phyloP scores from a whole-genome alignment of 2,888 invertebrate genomes.

The Latrodectus hesperus region DNA sequence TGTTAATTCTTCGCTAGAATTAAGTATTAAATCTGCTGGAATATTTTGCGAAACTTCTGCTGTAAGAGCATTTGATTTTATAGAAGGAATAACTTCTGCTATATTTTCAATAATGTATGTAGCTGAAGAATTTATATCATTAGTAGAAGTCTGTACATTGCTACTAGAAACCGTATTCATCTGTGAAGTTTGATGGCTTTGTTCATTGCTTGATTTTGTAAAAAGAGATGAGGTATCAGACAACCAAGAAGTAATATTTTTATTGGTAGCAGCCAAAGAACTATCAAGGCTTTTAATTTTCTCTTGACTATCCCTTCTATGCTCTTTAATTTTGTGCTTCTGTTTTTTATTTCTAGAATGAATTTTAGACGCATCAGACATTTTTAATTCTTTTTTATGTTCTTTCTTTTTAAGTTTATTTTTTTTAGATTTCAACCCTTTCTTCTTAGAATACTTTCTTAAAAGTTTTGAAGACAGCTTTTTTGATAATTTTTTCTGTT shows the following conservation, averaged over 20 bases:
- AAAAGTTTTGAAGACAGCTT: slow-evolving; percentile 62
- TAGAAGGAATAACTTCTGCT: slow-evolving; percentile 26
- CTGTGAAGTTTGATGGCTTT: neutral
- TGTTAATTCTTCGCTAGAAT: slow-evolving; percentile 59
- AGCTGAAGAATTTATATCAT: slow-evolving; percentile 24
- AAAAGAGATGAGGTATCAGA: neutral
- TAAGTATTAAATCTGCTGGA: slow-evolving; percentile 63
- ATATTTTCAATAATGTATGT: slow-evolving; percentile 46
- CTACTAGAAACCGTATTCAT: slow-evolving; percentile 4
- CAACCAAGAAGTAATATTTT: neutral
- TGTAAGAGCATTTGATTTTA: slow-evolving; percentile 17
- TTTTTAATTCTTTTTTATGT: slow-evolving; percentile 44
- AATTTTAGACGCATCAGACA: slow-evolving; percentile 17
- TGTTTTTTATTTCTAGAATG: slow-evolving; percentile 61
- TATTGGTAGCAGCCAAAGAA: neutral
- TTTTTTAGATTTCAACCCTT: slow-evolving; percentile 62
- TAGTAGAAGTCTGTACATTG: slow-evolving; percentile 28
- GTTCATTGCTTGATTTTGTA: neutral
- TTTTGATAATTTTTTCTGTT: slow-evolving; percentile 59
- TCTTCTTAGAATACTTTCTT: slow-evolving; percentile 66
- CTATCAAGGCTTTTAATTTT: slow-evolving; percentile 41
- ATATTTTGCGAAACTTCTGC: slow-evolving; percentile 36
- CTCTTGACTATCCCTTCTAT: slow-evolving; percentile 46
- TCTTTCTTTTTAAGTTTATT: slow-evolving; percentile 64
- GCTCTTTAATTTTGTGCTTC: slow-evolving; percentile 63